Conservation (phyloP, 2,888 invertebrate genomes). For the Lissocephala sabroskyi region DNA sequence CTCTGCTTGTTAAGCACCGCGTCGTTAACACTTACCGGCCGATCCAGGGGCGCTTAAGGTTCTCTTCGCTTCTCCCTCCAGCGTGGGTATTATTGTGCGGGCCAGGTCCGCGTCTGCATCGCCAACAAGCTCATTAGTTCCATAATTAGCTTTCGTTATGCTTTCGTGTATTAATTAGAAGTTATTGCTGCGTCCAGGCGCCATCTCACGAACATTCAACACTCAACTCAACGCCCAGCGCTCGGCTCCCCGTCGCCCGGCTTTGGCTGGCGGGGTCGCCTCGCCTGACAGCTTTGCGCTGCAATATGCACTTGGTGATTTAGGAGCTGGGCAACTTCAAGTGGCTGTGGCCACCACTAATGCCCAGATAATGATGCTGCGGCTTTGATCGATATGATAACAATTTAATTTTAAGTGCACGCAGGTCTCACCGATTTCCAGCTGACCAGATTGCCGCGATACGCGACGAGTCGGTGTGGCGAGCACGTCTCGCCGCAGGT, state of each 20-base stretch:
- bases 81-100: slow-evolving; percentile 8
- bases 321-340: neutral
- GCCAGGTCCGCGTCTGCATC: slow-evolving; percentile 29
- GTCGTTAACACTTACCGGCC: slow-evolving; percentile 53
- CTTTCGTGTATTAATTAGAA: slow-evolving; percentile 64
- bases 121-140: slow-evolving; percentile 63
- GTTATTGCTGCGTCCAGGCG: slow-evolving; percentile 54
- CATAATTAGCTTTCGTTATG: slow-evolving; percentile 66
- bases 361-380: slow-evolving; percentile 59
- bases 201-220: slow-evolving; percentile 30
- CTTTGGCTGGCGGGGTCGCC: no score
- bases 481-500: slow-evolving; percentile 46
- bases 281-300: slow-evolving; percentile 15
- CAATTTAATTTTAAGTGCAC: slow-evolving; percentile 60
- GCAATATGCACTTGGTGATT: neutral
- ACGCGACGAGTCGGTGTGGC: slow-evolving; percentile 32
- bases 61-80: neutral
- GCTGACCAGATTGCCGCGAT: no score
- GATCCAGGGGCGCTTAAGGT: neutral
- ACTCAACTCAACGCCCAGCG: slow-evolving; percentile 40
- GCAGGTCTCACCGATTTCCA: slow-evolving; percentile 18
- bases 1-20: slow-evolving; percentile 61
- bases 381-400: slow-evolving; percentile 63
- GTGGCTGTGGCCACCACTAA: slow-evolving; percentile 40
- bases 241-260: neutral